A percentile compares a stretch with the other conserved stretches of the same genome.
These are phyloP conservation scores for Epicauta chinensis DNA, from an alignment of 1,140 invertebrate genomes.

Conservation along the genomic window DNA sequence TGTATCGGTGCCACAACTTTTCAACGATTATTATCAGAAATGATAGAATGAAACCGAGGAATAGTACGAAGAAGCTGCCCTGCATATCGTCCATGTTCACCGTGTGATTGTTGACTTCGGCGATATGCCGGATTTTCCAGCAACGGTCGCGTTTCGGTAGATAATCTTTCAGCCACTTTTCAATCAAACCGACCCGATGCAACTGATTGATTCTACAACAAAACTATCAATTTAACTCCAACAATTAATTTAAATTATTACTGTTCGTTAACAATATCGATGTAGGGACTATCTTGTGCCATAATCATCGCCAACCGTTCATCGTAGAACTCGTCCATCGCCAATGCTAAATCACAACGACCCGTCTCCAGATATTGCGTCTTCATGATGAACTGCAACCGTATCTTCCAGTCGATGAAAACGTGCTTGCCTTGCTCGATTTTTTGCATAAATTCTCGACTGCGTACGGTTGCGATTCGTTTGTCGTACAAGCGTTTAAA, in stretches of 20 bases:
- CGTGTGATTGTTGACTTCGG: conserved; percentile 72
- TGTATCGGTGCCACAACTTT: conserved; percentile 47
- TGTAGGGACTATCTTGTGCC: conserved; percentile 65
- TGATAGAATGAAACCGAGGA: conserved; percentile 43
- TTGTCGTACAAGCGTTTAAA: conserved; percentile 49
- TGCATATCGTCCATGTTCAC: conserved; percentile 86
- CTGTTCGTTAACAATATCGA: conserved; percentile 57
- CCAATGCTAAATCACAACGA: conserved; percentile 64
- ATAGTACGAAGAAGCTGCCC: conserved; percentile 77
- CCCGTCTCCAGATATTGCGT: conserved; percentile 54
- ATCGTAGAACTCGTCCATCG: conserved; percentile 67
- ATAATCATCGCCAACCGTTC: conserved; percentile 75
- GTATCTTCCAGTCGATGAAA: conserved; percentile 75
- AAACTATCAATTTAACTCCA: background rate
- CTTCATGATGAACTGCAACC: conserved; percentile 62
- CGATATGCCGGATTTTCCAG: conserved; percentile 53
- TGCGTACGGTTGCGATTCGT: conserved; percentile 47
- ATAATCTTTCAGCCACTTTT: conserved; percentile 73
- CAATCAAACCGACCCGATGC: conserved; percentile 77
- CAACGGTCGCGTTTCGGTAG: conserved; percentile 76
- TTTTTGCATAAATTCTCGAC: conserved; percentile 47
- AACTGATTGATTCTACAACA: conserved; percentile 61
- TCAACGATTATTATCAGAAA: conserved; percentile 49
- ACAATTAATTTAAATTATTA: conserved; percentile 31
- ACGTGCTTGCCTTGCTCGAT: conserved; percentile 62